Evolutionary conservation across 2,113 vertebrate species (phyloP), one percentile per base, ranked within the genome.

Genomic region (Cercocebus atys): DNA sequence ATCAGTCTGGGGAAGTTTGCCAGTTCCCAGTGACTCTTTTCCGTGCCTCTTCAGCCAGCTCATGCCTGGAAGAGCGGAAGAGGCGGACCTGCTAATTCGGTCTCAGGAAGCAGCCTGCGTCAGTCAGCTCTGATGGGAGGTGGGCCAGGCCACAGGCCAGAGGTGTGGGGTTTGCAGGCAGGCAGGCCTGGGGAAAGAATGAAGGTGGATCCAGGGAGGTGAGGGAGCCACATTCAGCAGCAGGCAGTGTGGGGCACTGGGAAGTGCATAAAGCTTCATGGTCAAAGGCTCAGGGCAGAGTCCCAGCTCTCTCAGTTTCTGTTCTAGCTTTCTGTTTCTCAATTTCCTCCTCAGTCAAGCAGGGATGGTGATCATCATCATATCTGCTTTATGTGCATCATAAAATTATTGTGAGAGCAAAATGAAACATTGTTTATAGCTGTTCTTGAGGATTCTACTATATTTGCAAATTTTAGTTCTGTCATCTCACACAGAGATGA

Each of bases 1-100:
- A 97, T 97, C 83, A 97, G 97, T 98, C 94, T 66, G 80, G 97
- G 97, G 97, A 98, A 95, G 83, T 86, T 92, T 97, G 98, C 95
- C 97, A 98, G 96, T 88, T 92, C 68, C 84, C 6, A 85, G 93
- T 83, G 93, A 97, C 85, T 93, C 82, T 92, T 97, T 90, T 88
- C 75, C 6, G 52, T 25, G 59, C 10, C 98, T 98, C 97, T 95
- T 97, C 97, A 97, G 95, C 82, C 97, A 96, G 96, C 90, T 97
- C 84, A 23, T 97, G 97, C 32, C 87, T 94, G 72, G 79, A 83
- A 93, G 96, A 96, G 94, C 95, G 96, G 93, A 93, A 96, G 73
- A 96, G 94, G 75, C 90, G 25, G 78, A 27, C 35, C 75, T 93
- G 96, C 93, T 92, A 96, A 98, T 96, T 92, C 66, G 27, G 80